Percentiles rank a stretch among this genome's conserved stretches.
phyloP scores from a whole-genome alignment of 1,140 invertebrate species.

The Sycophila sp. region DNA sequence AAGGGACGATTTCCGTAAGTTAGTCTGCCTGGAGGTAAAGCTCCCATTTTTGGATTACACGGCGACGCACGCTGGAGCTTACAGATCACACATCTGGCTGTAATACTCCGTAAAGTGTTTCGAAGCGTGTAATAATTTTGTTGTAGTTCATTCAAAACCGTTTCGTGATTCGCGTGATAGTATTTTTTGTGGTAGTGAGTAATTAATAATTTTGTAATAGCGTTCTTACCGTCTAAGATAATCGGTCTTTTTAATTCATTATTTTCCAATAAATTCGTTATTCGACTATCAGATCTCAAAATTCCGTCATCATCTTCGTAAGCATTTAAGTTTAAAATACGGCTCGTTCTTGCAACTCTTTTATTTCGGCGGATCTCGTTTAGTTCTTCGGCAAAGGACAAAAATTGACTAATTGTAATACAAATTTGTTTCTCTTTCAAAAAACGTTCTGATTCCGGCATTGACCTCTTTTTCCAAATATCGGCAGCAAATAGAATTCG shows the following conservation, averaged over 20 bases:
- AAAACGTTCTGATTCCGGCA: no score
- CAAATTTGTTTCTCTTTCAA: no score
- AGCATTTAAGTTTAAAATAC: no score
- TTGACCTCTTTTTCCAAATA: no score
- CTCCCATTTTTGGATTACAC: not conserved
- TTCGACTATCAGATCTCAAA: no score
- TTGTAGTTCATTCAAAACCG: no score
- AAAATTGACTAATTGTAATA: not conserved
- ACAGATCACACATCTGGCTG: not conserved
- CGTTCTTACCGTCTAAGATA: no score
- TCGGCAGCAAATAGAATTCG: not conserved
- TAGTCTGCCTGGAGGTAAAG: slow-evolving; percentile 17
- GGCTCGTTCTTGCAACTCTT: no score
- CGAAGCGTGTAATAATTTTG: not conserved
- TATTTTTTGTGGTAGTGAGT: not conserved
- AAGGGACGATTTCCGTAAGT: slow-evolving; percentile 37
- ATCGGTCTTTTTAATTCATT: no score
- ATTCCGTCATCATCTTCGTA: no score
- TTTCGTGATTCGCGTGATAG: not conserved
- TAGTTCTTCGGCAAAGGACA: not conserved
- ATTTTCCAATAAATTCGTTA: no score
- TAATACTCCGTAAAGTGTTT: not conserved
- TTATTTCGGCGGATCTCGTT: not conserved
- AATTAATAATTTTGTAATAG: no score
- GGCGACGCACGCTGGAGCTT: not conserved